A percentile compares a stretch with the other conserved stretches of the same genome.
phyloP scores from a whole-genome alignment of 2,113 vertebrate genomes.

The Pica pica region DNA sequence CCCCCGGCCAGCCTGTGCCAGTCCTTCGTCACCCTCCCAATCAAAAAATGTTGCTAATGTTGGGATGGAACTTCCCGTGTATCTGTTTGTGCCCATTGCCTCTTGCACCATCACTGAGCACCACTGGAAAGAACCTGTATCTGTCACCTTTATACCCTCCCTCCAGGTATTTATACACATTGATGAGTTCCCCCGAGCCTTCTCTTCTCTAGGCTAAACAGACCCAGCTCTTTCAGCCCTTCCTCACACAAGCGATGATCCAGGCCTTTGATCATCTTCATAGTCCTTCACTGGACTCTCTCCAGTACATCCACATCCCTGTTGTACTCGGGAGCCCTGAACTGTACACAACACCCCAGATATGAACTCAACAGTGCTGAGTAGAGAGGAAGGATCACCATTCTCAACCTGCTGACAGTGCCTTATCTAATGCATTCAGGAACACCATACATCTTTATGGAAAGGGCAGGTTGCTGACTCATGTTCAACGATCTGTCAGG shows the following conservation, averaged over 20 bases:
- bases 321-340: neutral
- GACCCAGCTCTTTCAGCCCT: neutral
- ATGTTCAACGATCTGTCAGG: neutral
- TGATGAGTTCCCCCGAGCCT: neutral
- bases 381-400: neutral
- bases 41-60: neutral
- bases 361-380: neutral
- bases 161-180: neutral
- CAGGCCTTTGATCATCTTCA: neutral
- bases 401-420: neutral
- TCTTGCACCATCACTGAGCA: neutral
- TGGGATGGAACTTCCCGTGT: neutral
- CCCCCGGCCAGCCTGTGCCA: neutral
- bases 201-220: neutral
- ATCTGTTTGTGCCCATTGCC: neutral
- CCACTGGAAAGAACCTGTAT: neutral
- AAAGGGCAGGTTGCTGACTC: neutral
- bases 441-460: neutral
- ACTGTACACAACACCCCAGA: neutral
- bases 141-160: neutral
- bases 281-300: neutral
- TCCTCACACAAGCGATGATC: neutral
- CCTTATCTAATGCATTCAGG: neutral
- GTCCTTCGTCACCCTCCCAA: accelerated
- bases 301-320: neutral